Evolutionary conservation across 2,888 invertebrate genomes (phyloP), one percentile per base, ranked within the genome.

Genomic region (Tiliacea citrago): DNA sequence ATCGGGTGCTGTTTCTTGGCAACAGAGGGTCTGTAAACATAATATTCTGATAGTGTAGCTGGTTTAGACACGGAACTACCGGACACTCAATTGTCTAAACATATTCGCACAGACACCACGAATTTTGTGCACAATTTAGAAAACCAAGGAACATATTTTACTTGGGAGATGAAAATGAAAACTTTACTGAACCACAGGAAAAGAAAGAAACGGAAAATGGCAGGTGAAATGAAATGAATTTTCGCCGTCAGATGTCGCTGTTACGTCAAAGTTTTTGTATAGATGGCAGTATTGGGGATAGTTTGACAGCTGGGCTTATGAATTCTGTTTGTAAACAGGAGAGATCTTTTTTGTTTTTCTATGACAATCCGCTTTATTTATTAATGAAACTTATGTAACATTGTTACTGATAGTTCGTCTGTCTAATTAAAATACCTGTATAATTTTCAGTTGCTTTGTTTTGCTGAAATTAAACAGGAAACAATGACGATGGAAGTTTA

Each of bases 41-140:
- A 98, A 91, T 97, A 98, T 87, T 97, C 97, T 18, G 98, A 98
- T 84, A 97, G 90, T 8, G 97, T 96, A 47, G 97, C 95, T 10
- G 96, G 94, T 24, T 96, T 95, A n/a, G n/a, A 92, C 0, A 94
- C 93, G 18, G 94, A 91, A 79, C 93, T 94, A 6, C 82, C 95
- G 84, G n/a, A 92, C 90, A 90, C 90, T 94, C 75, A 94, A 85
- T 91, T 95, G 95, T 9, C 94, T 85, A 62, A 65, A 47, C 29
- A 3, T 65, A 49, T 29, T n/a, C 95, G 93, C 86, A 94, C 92
- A 85, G 96, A 95, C 96, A 96, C 96, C 81, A 82, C 89, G 82
- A 86, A 89, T 89, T 88, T 84, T 29, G 29, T 29, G 29, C 29
- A 29, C 29, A 29, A 29, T 29, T 29, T 29, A 29, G 29, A 29